These are phyloP conservation scores for Nasua narica DNA, from an alignment of 2,797 vertebrate genomes.

Conservation along the genomic window DNA sequence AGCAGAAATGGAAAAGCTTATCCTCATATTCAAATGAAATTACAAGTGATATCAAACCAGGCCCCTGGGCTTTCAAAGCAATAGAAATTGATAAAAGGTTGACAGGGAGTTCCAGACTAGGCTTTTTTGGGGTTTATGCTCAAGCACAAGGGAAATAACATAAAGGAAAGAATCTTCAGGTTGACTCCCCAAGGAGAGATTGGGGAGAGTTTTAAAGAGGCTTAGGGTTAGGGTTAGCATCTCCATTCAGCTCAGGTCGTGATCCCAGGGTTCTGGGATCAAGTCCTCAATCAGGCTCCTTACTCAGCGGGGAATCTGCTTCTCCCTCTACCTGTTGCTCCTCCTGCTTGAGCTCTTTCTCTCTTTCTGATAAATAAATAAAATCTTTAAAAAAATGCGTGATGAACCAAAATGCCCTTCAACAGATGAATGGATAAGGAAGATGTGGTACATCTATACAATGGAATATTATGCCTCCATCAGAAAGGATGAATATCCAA, in stretches of 20 bases:
- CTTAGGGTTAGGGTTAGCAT: neutral
- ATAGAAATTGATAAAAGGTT: neutral
- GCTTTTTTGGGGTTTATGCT: neutral
- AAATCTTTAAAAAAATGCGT: neutral
- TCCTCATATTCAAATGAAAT: neutral
- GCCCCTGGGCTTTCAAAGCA: neutral
- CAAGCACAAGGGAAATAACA: neutral
- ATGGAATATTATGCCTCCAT: no score
- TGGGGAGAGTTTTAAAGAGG: neutral
- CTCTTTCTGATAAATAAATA: no score
- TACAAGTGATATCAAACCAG: neutral
- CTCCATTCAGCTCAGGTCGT: no score
- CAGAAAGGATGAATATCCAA: no score
- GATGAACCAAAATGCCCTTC: no score
- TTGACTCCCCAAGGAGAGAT: neutral
- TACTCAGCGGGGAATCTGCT: no score
- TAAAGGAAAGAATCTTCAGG: neutral
- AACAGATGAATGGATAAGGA: no score
- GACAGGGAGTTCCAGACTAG: neutral
- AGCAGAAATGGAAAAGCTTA: neutral
- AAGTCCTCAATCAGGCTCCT: no score
- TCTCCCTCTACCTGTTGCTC: no score
- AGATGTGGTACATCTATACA: no score
- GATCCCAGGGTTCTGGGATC: no score
- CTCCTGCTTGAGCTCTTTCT: no score